Base-by-base conservation (phyloP, 2,888 invertebrate genomes). In the Eristalis intricaria region DNA sequence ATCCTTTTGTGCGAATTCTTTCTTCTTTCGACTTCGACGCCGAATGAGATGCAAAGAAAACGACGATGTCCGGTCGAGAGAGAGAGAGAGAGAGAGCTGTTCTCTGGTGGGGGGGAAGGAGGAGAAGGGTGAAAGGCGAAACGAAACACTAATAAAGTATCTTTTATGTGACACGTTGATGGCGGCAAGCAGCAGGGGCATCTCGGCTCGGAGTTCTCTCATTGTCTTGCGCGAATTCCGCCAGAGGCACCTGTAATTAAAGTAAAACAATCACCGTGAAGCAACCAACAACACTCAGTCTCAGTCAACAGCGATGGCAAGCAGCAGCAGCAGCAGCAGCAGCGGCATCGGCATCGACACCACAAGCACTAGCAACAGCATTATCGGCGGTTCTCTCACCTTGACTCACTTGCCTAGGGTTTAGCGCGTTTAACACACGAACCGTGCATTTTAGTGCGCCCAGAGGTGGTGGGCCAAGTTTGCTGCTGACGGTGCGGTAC, bases 211-310 rank as follows among this genome's bases (percentile, higher is more conserved):
- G 38, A 65, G 58, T 66, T 26, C 50, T 74, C 56, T 70, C 50
- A 61, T 70, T 78, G 65, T 82, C 76, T 69, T 86, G 70, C 50
- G 81, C 58, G 79, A 74, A 81, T 84, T 88, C 66, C 58, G 80
- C 86, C 84, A 82, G 76, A 82, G 88, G 89, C 84, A 82, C 87
- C 75, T 89, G 89, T 88, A 88, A 81, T 88, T 81, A 84, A 84
- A 88, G 77, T 65, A 71, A 78, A 86, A 86, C 86, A 86, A 86
- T 86, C 83, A 75, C 86, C 78, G 78, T 82, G 82, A 69, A 70
- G 85, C 70, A 83, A 75, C 68, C 65, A 79, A 35, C 56, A 78
- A 64, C 63, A 43, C 43, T 50, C 50, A 50, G 50, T n/a, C 19
- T 5, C 50, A 8, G 50, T 38, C 22, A 73, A 50, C 40, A 63